phyloP scores from a whole-genome alignment of 2,113 vertebrate genomes.

The Ptychochromis oligacanthus region DNA sequence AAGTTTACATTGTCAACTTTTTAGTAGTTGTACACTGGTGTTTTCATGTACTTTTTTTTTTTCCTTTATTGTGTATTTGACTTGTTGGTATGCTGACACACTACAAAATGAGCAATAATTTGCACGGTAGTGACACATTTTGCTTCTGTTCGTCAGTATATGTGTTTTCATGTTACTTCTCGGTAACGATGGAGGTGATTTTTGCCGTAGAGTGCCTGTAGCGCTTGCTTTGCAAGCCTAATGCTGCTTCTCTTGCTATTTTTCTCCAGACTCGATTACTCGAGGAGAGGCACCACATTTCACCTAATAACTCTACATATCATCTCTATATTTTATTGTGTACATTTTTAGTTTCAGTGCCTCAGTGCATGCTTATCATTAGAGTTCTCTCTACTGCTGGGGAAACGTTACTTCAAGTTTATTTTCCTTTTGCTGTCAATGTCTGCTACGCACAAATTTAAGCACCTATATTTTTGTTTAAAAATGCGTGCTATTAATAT shows the following conservation, averaged over 20 bases:
- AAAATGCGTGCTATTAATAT: conserved; percentile 60
- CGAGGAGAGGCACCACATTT: conserved; percentile 14
- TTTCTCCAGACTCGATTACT: neutral
- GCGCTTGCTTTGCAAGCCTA: conserved; percentile 67
- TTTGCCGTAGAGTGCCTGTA: conserved; percentile 80
- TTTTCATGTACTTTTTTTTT: neutral
- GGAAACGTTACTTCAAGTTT: conserved; percentile 1
- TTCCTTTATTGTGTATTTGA: neutral
- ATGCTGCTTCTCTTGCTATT: conserved; percentile 41
- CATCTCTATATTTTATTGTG: conserved; percentile 21
- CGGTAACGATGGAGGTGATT: neutral
- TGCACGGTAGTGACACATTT: conserved; percentile 50
- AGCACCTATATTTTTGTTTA: conserved; percentile 66
- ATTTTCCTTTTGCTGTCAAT: conserved; percentile 26
- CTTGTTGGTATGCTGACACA: conserved; percentile 7
- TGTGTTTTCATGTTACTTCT: neutral
- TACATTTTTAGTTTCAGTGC: conserved; percentile 12
- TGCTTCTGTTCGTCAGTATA: neutral
- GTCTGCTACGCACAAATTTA: conserved; percentile 61
- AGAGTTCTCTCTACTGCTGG: neutral
- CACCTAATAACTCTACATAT: conserved; percentile 43
- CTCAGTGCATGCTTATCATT: neutral
- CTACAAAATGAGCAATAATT: conserved; percentile 48
- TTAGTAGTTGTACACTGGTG: neutral
- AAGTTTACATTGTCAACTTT: conserved; percentile 34